A percentile compares a stretch with the other conserved stretches of the same genome.
These are phyloP conservation scores for Helicoverpa armigera DNA, from an alignment of 1,140 invertebrate genomes.

Conservation along the genomic window DNA sequence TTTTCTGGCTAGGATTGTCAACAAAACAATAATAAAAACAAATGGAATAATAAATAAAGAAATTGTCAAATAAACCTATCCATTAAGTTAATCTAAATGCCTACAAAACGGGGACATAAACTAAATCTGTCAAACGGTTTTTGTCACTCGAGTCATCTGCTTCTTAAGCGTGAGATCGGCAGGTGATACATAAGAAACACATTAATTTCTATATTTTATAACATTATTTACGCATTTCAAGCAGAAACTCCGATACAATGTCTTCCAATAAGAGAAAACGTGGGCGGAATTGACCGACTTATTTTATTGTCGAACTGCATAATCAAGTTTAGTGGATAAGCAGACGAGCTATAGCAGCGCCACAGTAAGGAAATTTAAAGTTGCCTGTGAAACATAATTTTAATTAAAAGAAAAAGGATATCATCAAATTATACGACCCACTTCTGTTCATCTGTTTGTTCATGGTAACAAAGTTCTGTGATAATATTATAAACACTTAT, in stretches of 20 bases:
- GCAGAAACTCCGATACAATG: slow-evolving; percentile 43
- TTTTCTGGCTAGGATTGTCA: not conserved
- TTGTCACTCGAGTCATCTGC: not conserved
- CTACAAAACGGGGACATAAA: not conserved
- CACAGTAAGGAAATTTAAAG: not conserved
- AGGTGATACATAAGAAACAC: slow-evolving; percentile 41
- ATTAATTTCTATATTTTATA: slow-evolving; percentile 46
- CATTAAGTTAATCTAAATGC: not conserved
- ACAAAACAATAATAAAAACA: not conserved
- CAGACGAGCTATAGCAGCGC: slow-evolving; percentile 9
- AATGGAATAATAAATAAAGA: not conserved
- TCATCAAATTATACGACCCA: too few relatives aligned
- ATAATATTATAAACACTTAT: too few relatives aligned
- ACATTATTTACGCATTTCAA: slow-evolving; percentile 45
- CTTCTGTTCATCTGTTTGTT: too few relatives aligned
- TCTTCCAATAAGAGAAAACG: slow-evolving; percentile 47
- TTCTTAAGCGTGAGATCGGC: slow-evolving; percentile 9
- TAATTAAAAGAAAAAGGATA: too few relatives aligned
- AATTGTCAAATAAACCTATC: not conserved
- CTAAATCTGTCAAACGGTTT: not conserved
- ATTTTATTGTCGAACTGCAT: slow-evolving; percentile 52
- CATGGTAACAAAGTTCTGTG: too few relatives aligned
- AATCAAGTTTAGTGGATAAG: slow-evolving; percentile 19
- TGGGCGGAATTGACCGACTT: slow-evolving; percentile 51
- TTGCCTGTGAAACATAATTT: not conserved